Evolutionary conservation across 1,140 invertebrate species (phyloP), one percentile per base, ranked within the genome.

Genomic region (Scaptomyza graminum): DNA sequence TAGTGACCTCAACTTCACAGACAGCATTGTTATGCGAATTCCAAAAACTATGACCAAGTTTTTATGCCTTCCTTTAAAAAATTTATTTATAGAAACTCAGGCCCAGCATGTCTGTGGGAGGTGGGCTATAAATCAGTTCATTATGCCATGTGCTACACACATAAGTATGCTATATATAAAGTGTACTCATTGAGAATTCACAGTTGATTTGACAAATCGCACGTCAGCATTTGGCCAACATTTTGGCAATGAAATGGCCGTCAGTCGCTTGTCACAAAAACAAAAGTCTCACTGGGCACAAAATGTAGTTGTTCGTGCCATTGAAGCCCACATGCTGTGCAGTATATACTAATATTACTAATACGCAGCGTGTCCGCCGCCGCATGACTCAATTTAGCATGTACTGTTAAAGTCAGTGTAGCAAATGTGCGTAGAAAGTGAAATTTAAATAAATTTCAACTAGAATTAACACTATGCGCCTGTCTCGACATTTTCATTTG

Each of bases 151-250:
- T 37, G 8, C n/a, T 7, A 11, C 11, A 61, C 41, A 55, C 57
- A 55, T 39, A 56, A 64, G 51, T 56, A 65, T 71, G 62, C 61
- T 65, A 47, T 54, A 49, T 37, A 37, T 59, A 59, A 7, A 31
- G 12, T 13, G 31, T 11, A 59, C 28, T 43, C 60, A 41, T 69
- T 1, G 15, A 55, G 65, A 46, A 59, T 71, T 62, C 64, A 54
- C 18, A 49, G 43, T 55, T 70, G 34, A 47, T 37, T 75, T 78
- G 82, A 87, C 82, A 85, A 85, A 85, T 85, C 52, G 46, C 54
- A 37, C 55, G 34, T 37, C 46, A 83, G 74, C 67, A 66, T 60
- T 65, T 69, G 67, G 61, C 49, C 64, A 73, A 76, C 16, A 59
- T 59, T 64, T 67, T 72, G 79, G 62, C 68, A 66, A 18, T 56